Conservation (phyloP, 2,797 vertebrate genomes). For the Vultur gryphus region DNA sequence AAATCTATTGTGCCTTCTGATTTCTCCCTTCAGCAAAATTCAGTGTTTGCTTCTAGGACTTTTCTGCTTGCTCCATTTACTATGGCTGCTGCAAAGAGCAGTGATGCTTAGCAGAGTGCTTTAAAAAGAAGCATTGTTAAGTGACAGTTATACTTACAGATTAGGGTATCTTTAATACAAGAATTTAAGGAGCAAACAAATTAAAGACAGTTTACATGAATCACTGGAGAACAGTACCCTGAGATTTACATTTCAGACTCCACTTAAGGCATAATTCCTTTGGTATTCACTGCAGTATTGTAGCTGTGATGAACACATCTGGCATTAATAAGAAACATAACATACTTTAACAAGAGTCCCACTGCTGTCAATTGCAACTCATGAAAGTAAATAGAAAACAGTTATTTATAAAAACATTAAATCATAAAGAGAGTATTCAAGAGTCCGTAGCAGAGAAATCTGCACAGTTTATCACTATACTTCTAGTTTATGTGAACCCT, state of each 20-base stretch:
- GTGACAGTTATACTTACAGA: neutral
- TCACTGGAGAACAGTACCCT: neutral
- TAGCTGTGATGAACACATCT: neutral
- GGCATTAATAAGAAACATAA: slow-evolving; percentile 31
- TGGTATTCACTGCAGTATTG: neutral
- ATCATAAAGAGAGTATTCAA: neutral
- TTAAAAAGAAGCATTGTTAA: neutral
- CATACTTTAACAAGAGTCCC: neutral
- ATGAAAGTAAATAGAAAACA: slow-evolving; percentile 1
- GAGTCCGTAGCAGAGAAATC: neutral
- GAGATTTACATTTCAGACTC: neutral
- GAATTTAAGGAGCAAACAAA: neutral
- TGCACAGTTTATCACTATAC: neutral
- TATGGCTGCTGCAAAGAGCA: neutral
- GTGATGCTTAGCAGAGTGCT: neutral
- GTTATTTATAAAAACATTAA: neutral
- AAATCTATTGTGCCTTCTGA: fast-evolving
- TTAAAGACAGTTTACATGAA: neutral
- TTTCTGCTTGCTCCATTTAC: neutral
- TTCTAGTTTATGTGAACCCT: neutral
- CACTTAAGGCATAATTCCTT: neutral
- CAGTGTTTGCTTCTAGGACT: neutral
- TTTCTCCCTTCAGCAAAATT: neutral
- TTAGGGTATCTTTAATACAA: neutral
- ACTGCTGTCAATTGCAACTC: slow-evolving; percentile 1